Conservation (phyloP, 2,113 vertebrate genomes). For the Rutilus rutilus region DNA sequence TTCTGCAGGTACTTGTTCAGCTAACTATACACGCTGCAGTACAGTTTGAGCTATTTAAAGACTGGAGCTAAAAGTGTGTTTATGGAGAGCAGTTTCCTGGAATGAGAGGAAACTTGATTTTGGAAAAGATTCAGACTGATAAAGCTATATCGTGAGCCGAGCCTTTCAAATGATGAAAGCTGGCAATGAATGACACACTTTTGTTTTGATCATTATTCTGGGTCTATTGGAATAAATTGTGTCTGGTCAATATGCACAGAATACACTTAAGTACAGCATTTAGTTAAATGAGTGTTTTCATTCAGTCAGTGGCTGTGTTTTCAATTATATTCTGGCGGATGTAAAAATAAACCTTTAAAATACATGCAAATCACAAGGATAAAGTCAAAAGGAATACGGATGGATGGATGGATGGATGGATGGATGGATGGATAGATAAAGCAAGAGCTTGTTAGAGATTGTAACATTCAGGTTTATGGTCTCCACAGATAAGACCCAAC, state of each 20-base stretch:
- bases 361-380: constrained; percentile 2
- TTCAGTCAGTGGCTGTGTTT: background rate
- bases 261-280: background rate
- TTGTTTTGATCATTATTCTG: constrained; percentile 19
- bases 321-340: background rate
- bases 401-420: too few relatives aligned
- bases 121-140: constrained; percentile 24
- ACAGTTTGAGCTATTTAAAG: constrained; percentile 34
- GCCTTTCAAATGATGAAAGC: constrained; percentile 12
- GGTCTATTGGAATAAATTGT: background rate
- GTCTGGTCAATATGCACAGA: constrained; percentile 4
- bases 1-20: constrained; percentile 13
- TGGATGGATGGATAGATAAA: too few relatives aligned
- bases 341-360: background rate
- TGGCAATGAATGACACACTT: constrained; percentile 26
- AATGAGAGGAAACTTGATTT: constrained; percentile 22
- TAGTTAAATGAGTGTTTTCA: constrained; percentile 6
- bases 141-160: background rate
- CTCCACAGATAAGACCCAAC: constrained; percentile 1
- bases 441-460: background rate
- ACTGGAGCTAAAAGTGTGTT: constrained; percentile 1
- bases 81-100: constrained; percentile 4
- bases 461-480: background rate
- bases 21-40: constrained; percentile 10
- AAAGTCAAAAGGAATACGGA: background rate